Evolutionary conservation across 1,140 invertebrate species (phyloP).

Genomic region (Hesperophylax magnus): DNA sequence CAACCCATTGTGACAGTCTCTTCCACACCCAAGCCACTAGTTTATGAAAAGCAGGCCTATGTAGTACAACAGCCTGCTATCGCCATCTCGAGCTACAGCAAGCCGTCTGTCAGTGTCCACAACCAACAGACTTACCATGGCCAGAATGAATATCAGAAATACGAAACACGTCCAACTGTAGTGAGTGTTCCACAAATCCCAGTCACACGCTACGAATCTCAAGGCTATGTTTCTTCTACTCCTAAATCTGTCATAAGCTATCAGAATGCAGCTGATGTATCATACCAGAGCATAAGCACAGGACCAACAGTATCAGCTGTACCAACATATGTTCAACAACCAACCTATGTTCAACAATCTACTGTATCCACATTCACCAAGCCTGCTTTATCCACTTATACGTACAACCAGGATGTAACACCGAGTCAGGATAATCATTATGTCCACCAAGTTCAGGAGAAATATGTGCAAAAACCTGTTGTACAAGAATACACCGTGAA

Average conservation of each 20-base stretch:
- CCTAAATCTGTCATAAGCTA: slow-evolving; percentile 46
- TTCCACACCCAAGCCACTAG: slow-evolving; percentile 61
- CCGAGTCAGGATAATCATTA: slow-evolving; percentile 43
- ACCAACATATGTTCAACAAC: slow-evolving; percentile 60
- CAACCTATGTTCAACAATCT: slow-evolving; percentile 62
- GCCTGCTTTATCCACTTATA: slow-evolving; percentile 36
- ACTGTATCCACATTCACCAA: slow-evolving; percentile 55
- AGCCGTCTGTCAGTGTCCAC: slow-evolving; percentile 37
- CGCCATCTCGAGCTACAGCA: slow-evolving; percentile 60
- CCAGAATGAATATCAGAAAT: slow-evolving; percentile 40
- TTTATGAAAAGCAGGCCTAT: not conserved
- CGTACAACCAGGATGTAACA: slow-evolving; percentile 2
- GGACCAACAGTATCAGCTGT: slow-evolving; percentile 50
- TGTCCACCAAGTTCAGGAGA: slow-evolving; percentile 44
- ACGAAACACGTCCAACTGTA: slow-evolving; percentile 29
- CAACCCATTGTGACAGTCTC: slow-evolving; percentile 62
- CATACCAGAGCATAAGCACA: slow-evolving; percentile 63
- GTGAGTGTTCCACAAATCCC: slow-evolving; percentile 36
- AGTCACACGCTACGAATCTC: slow-evolving; percentile 43
- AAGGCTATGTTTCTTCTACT: slow-evolving; percentile 50
- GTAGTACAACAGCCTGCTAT: slow-evolving; percentile 56
- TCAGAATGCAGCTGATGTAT: slow-evolving; percentile 59
- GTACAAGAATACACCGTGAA: slow-evolving; percentile 38
- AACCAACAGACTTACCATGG: slow-evolving; percentile 43
- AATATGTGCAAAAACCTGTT: slow-evolving; percentile 46